Evolutionary conservation across 2,113 vertebrate genomes (phyloP).

Genomic region (Galemys pyrenaicus): DNA sequence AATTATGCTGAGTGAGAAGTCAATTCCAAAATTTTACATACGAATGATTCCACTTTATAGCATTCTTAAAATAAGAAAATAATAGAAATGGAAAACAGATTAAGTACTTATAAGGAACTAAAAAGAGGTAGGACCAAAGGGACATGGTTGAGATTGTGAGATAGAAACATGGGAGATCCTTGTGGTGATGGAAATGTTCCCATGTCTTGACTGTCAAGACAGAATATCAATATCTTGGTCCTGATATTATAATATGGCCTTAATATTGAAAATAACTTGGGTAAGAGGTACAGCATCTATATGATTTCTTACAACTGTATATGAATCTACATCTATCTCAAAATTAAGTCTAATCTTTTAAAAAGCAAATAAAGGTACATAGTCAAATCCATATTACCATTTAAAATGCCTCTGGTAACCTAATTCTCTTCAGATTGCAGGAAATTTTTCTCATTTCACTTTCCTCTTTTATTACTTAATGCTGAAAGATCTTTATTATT

Average conservation of each 20-base stretch:
- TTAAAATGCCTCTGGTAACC: conserved; percentile 5
- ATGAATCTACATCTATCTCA: not conserved
- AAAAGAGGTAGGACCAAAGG: not conserved
- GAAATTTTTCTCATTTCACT: not conserved
- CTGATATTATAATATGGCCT: not conserved
- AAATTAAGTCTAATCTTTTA: conserved; percentile 9
- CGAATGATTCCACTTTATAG: not conserved
- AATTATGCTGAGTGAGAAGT: not conserved
- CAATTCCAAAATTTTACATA: not conserved
- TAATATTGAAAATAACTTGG: not conserved
- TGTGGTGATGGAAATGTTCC: not conserved
- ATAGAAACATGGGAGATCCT: not conserved
- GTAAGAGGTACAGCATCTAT: not conserved
- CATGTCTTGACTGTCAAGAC: not conserved
- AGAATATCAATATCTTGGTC: not conserved
- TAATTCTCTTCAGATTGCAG: not conserved
- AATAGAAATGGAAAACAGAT: not conserved
- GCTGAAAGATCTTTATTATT: not conserved
- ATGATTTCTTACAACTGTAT: not conserved
- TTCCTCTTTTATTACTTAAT: not conserved
- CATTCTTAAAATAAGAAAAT: conserved; percentile 7
- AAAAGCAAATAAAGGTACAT: not conserved
- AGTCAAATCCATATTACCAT: not conserved
- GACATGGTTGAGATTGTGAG: not conserved
- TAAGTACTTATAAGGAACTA: not conserved